Conservation (phyloP, 1,140 invertebrate species). For the Zaprionus taronus region DNA sequence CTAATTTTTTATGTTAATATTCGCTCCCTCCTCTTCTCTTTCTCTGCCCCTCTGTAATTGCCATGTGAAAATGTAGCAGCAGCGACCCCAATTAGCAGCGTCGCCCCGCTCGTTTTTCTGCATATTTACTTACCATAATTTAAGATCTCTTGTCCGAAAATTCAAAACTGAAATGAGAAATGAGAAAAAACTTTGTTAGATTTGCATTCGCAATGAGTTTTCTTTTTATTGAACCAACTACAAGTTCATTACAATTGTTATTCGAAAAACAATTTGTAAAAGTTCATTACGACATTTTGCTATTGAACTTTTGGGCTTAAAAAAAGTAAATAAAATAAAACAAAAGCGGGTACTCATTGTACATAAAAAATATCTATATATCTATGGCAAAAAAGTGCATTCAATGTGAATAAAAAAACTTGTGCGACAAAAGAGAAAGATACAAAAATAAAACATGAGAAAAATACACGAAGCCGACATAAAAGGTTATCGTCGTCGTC, state of each 20-base stretch:
- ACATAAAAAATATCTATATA: constrained; percentile 13
- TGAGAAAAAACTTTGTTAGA: constrained; percentile 34
- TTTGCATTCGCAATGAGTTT: neutral
- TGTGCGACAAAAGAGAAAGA: constrained; percentile 50
- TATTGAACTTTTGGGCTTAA: constrained; percentile 51
- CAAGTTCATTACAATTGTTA: constrained; percentile 16
- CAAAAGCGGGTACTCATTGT: constrained; percentile 4
- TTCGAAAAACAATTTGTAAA: constrained; percentile 22
- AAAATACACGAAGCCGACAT: constrained; percentile 57
- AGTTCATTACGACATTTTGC: constrained; percentile 43
- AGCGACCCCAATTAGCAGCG: constrained; percentile 58
- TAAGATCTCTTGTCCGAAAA: constrained; percentile 46
- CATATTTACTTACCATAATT: constrained; percentile 75
- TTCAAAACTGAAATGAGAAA: constrained; percentile 58
- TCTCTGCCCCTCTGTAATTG: constrained; percentile 30
- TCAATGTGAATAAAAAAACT: constrained; percentile 31
- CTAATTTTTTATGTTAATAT: constrained; percentile 71
- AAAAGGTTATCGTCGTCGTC: constrained; percentile 66
- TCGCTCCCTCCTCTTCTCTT: neutral
- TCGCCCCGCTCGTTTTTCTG: neutral
- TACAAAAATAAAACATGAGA: constrained; percentile 41
- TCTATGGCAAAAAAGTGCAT: constrained; percentile 23
- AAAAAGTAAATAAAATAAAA: neutral
- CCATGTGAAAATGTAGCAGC: constrained; percentile 26
- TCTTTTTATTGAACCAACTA: neutral